Evolutionary conservation across 2,113 vertebrate genomes (phyloP), one percentile per base, ranked within the genome.

Genomic region (Esox niger): DNA sequence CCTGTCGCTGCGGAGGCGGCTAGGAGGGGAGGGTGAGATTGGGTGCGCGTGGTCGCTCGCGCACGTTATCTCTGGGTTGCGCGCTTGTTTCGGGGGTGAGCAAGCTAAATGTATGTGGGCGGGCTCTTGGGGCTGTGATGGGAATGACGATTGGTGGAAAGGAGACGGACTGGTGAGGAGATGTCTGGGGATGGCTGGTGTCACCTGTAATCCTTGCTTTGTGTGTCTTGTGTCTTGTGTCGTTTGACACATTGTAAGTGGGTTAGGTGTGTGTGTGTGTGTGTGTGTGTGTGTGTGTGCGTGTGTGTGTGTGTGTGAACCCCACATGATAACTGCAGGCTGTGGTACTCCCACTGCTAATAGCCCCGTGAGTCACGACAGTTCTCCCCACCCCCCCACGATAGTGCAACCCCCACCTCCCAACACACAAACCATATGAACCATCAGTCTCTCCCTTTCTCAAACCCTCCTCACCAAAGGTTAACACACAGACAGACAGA

Each of bases 1-100:
- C 71, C 79, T 79, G 81, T 87, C 84, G 86, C 85, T 35, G 81
- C 71, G 74, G 83, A 88, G 85, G 79, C 75, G 82, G 88, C 79
- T 75, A 21, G 55, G 62, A n/a, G n/a, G 76, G 65, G 83, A 69
- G 56, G 64, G 72, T 61, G 74, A 27, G 59, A 13, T 57, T 71
- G 76, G 66, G 78, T 15, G 27, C 4, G 68, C 55, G 47, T 72
- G n/a, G n/a, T n/a, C n/a, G n/a, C n/a, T n/a, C n/a, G n/a, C 13
- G n/a, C 79, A 62, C 64, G 68, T 32, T 55, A 66, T 43, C 9
- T 65, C 2, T 7, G 67, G 66, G 58, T 47, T 49, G 58, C 29
- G 59, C 33, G 32, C 29, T 32, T 62, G 67, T 69, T 31, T 26
- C n/a, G n/a, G n/a, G n/a, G n/a, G n/a, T n/a, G 13, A 15, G 46